These are phyloP conservation scores for Drosophila auraria DNA, from an alignment of 1,140 invertebrate genomes.

Conservation along the genomic window DNA sequence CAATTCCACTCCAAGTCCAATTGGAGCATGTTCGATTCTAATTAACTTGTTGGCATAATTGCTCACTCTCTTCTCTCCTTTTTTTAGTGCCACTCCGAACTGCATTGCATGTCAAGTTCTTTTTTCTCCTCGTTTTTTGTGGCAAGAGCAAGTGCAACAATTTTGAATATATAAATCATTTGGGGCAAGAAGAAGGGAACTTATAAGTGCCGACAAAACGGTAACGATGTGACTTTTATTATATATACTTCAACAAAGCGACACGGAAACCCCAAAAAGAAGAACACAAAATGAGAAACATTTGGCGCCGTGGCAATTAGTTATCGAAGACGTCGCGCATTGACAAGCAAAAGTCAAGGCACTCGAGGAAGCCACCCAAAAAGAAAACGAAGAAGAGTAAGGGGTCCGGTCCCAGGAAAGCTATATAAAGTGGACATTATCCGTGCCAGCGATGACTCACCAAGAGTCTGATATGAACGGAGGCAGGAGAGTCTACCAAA, in stretches of 20 bases:
- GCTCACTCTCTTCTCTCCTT: conserved; percentile 43
- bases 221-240: conserved; percentile 79
- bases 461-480: background rate
- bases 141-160: background rate
- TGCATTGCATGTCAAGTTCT: conserved; percentile 15
- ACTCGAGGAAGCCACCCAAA: conserved; percentile 74
- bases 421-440: conserved; percentile 56
- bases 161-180: conserved; percentile 45
- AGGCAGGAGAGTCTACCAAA: conserved; percentile 18
- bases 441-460: conserved; percentile 44
- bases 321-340: conserved; percentile 81
- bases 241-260: conserved; percentile 31
- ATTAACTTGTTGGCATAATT: conserved; percentile 73
- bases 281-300: conserved; percentile 58
- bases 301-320: conserved; percentile 82
- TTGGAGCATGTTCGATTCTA: conserved; percentile 47
- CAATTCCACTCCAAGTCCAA: conserved; percentile 35
- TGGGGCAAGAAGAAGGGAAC: background rate
- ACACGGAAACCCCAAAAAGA: conserved; percentile 11
- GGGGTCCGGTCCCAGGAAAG: conserved; percentile 8
- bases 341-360: conserved; percentile 82
- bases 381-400: conserved; percentile 18
- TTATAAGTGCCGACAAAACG: conserved; percentile 61
- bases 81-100: conserved; percentile 34
- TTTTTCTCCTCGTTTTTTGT: background rate